phyloP scores from a whole-genome alignment of 2,797 vertebrate genomes.

The Oophaga sylvatica region DNA sequence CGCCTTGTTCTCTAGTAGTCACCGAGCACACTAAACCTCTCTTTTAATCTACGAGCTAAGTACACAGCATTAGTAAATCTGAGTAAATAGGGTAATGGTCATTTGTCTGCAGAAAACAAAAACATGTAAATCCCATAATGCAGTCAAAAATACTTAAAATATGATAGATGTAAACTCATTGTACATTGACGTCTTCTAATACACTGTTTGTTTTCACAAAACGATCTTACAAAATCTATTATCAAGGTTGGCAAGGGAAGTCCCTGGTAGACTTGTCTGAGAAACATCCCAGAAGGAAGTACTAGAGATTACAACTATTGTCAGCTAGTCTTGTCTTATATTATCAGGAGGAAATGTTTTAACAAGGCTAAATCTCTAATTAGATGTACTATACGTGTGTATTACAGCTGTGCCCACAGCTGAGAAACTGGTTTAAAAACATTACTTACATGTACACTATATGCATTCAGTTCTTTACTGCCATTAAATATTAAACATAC shows the following conservation, averaged over 20 bases:
- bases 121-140: conserved; percentile 13
- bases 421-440: conserved; percentile 12
- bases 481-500: background rate
- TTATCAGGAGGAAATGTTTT: conserved; percentile 65
- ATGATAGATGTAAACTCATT: background rate
- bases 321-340: conserved; percentile 64
- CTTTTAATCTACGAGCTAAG: background rate
- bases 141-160: background rate
- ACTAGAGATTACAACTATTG: conserved; percentile 65
- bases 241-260: conserved; percentile 54
- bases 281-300: conserved; percentile 68
- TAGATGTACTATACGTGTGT: conserved; percentile 61
- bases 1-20: too few relatives aligned
- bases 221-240: conserved; percentile 42
- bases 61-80: background rate
- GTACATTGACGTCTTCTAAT: conserved; percentile 6
- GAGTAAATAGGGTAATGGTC: background rate
- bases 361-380: conserved; percentile 68
- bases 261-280: conserved; percentile 66
- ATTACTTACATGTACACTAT: conserved; percentile 5
- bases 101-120: background rate
- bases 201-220: conserved; percentile 36
- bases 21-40: too few relatives aligned
- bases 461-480: background rate
- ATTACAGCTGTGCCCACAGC: conserved; percentile 19